Evolutionary conservation across 2,797 vertebrate species (phyloP), one percentile per base, ranked within the genome.

Genomic region (Pangasius macronema): DNA sequence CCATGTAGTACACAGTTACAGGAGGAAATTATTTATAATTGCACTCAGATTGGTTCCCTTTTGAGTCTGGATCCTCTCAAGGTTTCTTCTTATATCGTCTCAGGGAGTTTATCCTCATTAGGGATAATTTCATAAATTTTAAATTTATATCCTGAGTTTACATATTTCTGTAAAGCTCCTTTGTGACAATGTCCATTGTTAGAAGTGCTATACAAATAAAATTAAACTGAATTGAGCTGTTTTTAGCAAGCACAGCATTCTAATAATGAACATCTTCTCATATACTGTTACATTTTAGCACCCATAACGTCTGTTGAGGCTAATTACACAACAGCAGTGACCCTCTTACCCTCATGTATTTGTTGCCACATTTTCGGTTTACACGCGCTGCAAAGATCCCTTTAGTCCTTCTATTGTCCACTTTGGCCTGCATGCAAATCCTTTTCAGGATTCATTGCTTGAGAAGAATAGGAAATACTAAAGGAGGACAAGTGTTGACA

Each of bases 401-500:
- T 91, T 94, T 88, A 94, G 89, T 84, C 8, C 67, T 16, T 85
- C 92, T 87, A 92, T 96, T 96, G 95, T 96, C 89, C 91, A 89
- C 88, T 27, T 65, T 87, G 86, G 93, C 93, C 92, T 93, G 88
- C 94, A 95, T 96, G 95, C 94, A 94, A 94, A 95, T 95, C 92
- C 84, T 87, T 93, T 91, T 92, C 92, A 95, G 90, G 91, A 92
- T 89, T 92, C 93, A 94, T 96, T 95, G 95, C 95, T 92, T 90
- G 86, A 91, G 91, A 89, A 95, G 95, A 96, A 95, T 93, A 92
- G 89, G 87, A 76, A 90, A 92, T 93, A 95, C 94, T 95, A 94
- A 93, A 92, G 94, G 94, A 93, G 90, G 95, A 95, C 95, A 95
- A 93, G 92, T 90, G 79, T 92, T 96, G 96, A 96, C 96, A 95